A percentile compares a stretch with the other conserved stretches of the same genome.
These are phyloP conservation scores for Pelobates fuscus DNA, from an alignment of 2,113 vertebrate genomes.

Conservation along the genomic window DNA sequence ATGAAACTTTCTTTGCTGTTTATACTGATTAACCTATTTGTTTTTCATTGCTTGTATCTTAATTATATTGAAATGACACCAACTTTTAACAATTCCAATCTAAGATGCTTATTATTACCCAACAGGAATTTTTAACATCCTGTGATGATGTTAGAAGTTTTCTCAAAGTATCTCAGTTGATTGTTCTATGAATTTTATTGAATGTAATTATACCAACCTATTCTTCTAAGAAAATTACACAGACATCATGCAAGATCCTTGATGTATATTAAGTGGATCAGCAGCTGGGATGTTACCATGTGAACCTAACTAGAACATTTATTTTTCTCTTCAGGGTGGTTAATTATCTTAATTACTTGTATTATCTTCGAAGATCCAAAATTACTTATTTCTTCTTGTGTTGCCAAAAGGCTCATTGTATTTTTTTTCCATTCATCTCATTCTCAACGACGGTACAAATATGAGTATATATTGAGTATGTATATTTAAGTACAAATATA, in stretches of 20 bases:
- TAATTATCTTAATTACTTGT: constrained; percentile 88
- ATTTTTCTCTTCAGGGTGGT: constrained; percentile 81
- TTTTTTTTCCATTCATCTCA: constrained; percentile 58
- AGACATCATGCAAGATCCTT: constrained; percentile 11
- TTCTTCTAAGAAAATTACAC: constrained; percentile 19
- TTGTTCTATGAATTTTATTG: rapidly evolving
- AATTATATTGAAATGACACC: constrained; percentile 40
- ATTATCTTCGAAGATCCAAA: constrained; percentile 82
- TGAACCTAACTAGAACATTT: constrained; percentile 74
- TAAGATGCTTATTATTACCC: constrained; percentile 43
- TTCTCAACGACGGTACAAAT: constrained; percentile 56
- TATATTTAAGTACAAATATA: background rate
- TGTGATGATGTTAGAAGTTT: constrained; percentile 42
- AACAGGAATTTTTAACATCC: constrained; percentile 31
- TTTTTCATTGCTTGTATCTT: constrained; percentile 26
- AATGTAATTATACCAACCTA: background rate
- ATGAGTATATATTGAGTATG: too few species aligned
- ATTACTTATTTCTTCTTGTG: constrained; percentile 77
- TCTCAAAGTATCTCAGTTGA: constrained; percentile 17
- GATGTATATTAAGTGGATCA: constrained; percentile 65
- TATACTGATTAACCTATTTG: constrained; percentile 29
- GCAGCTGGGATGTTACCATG: constrained; percentile 71
- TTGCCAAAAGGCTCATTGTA: constrained; percentile 75
- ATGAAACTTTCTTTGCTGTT: constrained; percentile 7
- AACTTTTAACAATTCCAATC: constrained; percentile 36